Base-by-base conservation (phyloP, 2,113 vertebrate species). In the Sander lucioperca region DNA sequence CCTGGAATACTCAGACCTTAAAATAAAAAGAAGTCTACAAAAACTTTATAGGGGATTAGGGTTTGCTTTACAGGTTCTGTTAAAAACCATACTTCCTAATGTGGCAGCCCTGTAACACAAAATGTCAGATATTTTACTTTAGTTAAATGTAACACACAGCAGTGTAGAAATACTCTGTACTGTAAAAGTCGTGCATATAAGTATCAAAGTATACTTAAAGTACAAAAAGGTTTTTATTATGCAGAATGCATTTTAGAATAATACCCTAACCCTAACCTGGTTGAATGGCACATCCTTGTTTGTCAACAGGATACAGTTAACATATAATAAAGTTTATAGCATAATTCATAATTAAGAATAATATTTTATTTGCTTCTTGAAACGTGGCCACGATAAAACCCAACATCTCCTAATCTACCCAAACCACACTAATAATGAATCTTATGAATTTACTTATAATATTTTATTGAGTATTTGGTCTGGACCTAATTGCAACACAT, bases 401-500 rank as follows among this genome's bases (percentile, higher is more conserved):
- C 25, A 11, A 76, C 21, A 39, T 74, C 1, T 77, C 72, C 19
- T 10, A n/a, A 69, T 71, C 30, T 43, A 23, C 19, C 16, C 18
- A 53, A 73, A 61, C 68, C 74, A 76, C 79, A 62, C 36, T 61
- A 5, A 83, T 74, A 48, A 84, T 64, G 7, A 69, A 69, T 23
- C 56, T 47, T 43, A 71, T 33, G 9, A 39, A 74, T 58, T 43
- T n/a, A 7, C 51, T 59, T 71, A 9, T 7, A 53, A 53, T 54
- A 77, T 70, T 45, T 89, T 54, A 64, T 43, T 12, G 50, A 15
- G 25, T 59, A 58, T 65, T 71, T 36, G 15, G 63, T 72, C 25
- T 72, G 36, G 16, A 66, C 25, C 4, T 71, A 64, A 71, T 58
- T 47, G 21, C 50, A 77, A 69, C 85, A 81, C 64, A 83, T 77